Percentiles rank a stretch among this genome's conserved stretches.
Conservation (phyloP, 2,113 vertebrate species). For the cat (Felis catus) region DNA sequence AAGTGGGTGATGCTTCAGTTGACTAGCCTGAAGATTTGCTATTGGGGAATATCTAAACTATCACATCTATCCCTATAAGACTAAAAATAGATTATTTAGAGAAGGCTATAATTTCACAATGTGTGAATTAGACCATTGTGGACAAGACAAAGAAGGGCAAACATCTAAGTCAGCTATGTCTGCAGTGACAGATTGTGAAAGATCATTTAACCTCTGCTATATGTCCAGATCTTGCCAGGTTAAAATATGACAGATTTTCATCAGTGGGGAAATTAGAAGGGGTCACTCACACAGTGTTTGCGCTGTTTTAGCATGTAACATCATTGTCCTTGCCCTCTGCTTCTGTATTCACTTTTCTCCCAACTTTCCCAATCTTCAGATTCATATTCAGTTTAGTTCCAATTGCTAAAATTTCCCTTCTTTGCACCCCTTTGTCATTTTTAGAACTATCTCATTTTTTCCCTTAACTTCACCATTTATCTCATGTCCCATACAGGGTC, state of each 20-base stretch:
- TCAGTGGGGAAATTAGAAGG: not conserved
- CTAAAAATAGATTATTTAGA: conserved; percentile 23
- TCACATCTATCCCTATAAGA: not conserved
- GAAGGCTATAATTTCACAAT: conserved; percentile 20
- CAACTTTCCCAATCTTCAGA: not conserved
- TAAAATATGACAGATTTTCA: not conserved
- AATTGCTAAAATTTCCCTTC: not conserved
- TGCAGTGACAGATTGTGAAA: not conserved
- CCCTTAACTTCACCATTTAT: not conserved
- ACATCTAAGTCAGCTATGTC: not conserved
- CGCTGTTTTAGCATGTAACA: not conserved
- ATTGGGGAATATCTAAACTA: not conserved
- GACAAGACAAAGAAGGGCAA: not conserved
- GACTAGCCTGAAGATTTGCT: not conserved
- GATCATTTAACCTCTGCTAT: not conserved
- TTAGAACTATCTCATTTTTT: not conserved
- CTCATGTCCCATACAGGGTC: not conserved
- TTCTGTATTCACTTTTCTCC: not conserved
- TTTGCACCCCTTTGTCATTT: not conserved
- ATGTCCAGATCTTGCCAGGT: not conserved
- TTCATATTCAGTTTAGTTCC: not conserved
- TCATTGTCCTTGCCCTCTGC: not conserved
- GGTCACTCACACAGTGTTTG: not conserved
- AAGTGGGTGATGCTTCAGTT: conserved; percentile 23
- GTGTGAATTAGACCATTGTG: not conserved